Conservation (phyloP, 1,140 invertebrate species). For the Drusus annulatus region DNA sequence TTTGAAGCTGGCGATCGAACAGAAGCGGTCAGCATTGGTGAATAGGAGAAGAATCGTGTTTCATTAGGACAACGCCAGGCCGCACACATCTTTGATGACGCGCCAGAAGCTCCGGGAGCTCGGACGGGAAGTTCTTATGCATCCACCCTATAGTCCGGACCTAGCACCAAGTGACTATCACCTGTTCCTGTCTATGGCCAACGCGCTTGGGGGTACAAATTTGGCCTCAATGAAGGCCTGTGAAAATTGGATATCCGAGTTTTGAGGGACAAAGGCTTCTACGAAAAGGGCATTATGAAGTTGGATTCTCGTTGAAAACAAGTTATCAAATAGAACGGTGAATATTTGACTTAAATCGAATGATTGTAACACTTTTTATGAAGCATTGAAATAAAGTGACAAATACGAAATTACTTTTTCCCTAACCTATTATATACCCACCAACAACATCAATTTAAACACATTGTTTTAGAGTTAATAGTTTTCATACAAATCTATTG, state of each 20-base stretch:
- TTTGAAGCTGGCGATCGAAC: constrained; percentile 8
- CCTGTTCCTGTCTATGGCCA: constrained; percentile 22
- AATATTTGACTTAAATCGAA: too few species aligned
- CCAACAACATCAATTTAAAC: too few species aligned
- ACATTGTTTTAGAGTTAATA: too few species aligned
- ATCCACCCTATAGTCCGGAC: constrained; percentile 17
- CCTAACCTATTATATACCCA: too few species aligned
- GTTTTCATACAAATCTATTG: too few species aligned
- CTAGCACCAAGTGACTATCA: constrained; percentile 7
- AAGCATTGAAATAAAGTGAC: too few species aligned
- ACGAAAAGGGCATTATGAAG: too few species aligned
- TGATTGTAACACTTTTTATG: too few species aligned
- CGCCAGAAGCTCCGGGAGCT: constrained; percentile 16
- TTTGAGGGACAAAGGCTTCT: too few species aligned
- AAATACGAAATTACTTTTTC: too few species aligned
- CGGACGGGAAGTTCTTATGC: constrained; percentile 15
- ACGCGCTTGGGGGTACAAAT: constrained; percentile 22
- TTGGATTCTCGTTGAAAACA: too few species aligned
- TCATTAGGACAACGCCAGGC: constrained; percentile 3
- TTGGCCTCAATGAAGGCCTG: constrained; percentile 13
- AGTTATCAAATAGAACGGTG: too few species aligned
- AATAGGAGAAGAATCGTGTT: constrained; percentile 13
- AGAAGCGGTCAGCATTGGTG: constrained; percentile 24
- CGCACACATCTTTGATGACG: constrained; percentile 25
- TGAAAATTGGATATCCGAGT: constrained; percentile 24